phyloP scores from a whole-genome alignment of 2,797 vertebrate genomes.

The Ceryle rudis region DNA sequence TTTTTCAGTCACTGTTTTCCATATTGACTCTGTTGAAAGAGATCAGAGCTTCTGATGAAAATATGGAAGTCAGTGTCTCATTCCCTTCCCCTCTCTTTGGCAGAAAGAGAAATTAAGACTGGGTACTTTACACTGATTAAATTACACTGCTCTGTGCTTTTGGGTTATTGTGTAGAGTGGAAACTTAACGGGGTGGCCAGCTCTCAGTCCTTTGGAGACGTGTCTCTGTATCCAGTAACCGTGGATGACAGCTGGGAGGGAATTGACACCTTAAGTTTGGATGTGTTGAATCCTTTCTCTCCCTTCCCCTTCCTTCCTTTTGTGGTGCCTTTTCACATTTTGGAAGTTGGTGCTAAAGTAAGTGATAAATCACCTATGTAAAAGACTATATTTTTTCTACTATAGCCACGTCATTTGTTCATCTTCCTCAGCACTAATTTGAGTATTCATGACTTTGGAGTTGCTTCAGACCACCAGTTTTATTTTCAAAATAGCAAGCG shows the following conservation, averaged over 20 bases:
- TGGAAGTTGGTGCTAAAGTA: neutral
- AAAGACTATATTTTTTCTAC: neutral
- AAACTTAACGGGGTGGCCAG: neutral
- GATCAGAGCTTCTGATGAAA: neutral
- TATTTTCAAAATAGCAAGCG: neutral
- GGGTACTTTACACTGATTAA: neutral
- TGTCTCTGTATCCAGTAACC: neutral
- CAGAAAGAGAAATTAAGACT: neutral
- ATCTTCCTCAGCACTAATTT: neutral
- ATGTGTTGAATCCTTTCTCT: neutral
- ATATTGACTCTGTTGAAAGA: neutral
- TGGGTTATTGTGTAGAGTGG: fast-evolving
- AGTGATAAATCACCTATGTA: neutral
- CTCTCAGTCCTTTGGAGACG: neutral
- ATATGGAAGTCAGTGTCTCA: neutral
- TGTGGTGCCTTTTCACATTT: neutral
- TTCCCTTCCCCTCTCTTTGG: neutral
- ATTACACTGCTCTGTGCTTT: neutral
- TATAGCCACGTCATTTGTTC: neutral
- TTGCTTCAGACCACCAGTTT: neutral
- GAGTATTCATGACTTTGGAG: neutral
- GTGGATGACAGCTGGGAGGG: neutral
- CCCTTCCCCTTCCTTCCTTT: neutral
- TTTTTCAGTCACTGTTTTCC: neutral
- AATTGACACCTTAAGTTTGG: neutral